Conservation (phyloP, 2,113 vertebrate species). For the Indri indri region DNA sequence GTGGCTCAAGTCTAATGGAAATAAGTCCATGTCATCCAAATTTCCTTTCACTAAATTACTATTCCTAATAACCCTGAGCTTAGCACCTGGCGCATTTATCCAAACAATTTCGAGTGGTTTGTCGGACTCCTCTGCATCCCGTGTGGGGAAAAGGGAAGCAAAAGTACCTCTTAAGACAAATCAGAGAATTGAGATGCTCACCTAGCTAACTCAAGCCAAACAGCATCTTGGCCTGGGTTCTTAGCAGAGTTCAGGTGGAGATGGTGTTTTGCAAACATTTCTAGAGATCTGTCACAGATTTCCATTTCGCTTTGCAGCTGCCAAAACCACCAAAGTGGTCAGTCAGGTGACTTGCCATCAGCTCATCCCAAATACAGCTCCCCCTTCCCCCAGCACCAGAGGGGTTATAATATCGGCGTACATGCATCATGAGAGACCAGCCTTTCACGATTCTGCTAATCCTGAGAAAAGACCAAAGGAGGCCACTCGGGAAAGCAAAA, state of each 20-base stretch:
- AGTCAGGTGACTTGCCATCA: background rate
- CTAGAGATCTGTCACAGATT: background rate
- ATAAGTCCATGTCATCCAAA: background rate
- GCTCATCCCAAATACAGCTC: background rate
- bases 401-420: background rate
- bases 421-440: background rate
- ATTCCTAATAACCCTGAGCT: background rate
- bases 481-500: background rate
- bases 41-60: background rate
- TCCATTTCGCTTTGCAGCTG: background rate
- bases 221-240: background rate
- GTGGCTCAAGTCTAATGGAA: background rate
- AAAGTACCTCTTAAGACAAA: background rate
- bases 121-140: background rate
- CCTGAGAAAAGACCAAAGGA: slow-evolving; percentile 25
- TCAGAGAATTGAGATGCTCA: fast-evolving
- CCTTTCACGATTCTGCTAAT: slow-evolving; percentile 25
- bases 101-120: background rate
- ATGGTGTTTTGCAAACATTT: background rate
- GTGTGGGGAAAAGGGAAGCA: background rate
- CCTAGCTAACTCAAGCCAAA: background rate
- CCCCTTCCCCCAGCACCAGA: fast-evolving
- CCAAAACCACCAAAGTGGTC: background rate
- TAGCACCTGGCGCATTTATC: background rate
- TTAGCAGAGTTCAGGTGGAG: background rate